A percentile compares a stretch with the other conserved stretches of the same genome.
Conservation (phyloP, 2,797 vertebrate genomes). For the Chromobotia macracanthus region DNA sequence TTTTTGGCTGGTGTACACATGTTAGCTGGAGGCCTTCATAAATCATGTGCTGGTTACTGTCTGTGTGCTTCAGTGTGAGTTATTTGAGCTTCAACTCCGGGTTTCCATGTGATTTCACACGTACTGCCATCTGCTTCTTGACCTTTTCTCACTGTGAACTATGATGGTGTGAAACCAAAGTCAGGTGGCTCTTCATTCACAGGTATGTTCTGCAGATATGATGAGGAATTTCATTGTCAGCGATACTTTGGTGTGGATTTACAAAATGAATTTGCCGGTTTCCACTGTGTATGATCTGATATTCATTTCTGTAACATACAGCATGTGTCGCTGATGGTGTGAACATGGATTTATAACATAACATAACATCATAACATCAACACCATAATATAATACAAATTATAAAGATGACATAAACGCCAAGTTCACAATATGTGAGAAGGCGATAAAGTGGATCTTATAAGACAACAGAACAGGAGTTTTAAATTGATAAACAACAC, state of each 20-base stretch:
- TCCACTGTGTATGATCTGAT: too few species aligned
- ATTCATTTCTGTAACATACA: too few species aligned
- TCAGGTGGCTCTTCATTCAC: conserved; percentile 31
- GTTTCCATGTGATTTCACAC: conserved; percentile 42
- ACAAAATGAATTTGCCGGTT: too few species aligned
- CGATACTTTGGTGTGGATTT: not conserved
- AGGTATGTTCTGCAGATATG: conserved; percentile 28
- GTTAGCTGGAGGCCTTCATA: conserved; percentile 21
- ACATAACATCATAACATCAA: too few species aligned
- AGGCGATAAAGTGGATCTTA: too few species aligned
- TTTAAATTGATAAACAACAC: too few species aligned
- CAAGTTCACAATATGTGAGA: too few species aligned
- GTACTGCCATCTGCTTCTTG: conserved; percentile 48
- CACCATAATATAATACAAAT: too few species aligned
- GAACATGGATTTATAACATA: too few species aligned
- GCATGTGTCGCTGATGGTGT: too few species aligned
- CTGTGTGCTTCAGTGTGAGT: conserved; percentile 22
- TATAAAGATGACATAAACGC: too few species aligned
- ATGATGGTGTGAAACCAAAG: conserved; percentile 32
- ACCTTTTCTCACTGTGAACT: conserved; percentile 46
- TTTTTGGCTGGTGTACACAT: conserved; percentile 11
- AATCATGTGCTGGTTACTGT: conserved; percentile 44
- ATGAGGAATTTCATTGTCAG: conserved; percentile 17
- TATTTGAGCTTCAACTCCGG: conserved; percentile 35
- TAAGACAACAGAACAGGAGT: too few species aligned